Evolutionary conservation across 2,113 vertebrate species (phyloP), one percentile per base, ranked within the genome.

Genomic region (Neofelis nebulosa): DNA sequence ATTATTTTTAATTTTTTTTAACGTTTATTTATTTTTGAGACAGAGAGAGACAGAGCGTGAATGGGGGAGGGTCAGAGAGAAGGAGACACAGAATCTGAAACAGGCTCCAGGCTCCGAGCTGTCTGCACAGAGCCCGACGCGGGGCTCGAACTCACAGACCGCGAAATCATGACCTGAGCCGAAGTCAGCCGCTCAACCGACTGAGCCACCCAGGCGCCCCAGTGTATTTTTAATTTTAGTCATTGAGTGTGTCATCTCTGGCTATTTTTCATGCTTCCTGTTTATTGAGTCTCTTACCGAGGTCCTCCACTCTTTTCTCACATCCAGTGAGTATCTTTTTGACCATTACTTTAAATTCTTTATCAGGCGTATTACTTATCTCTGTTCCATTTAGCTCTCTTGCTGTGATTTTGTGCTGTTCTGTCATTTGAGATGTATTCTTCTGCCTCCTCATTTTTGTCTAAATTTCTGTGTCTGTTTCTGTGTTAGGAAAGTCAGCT

Each of bases 161-260:
- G 1, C 7, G 45, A 45, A 8, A 45, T 45, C 45, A 45, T 9
- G 45, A 45, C 45, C 45, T 45, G 45, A 45, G 45, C 45, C 45
- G 0, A 9, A 45, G 45, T 45, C 8, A 0, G 45, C 7, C 1
- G 8, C 45, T 45, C 1, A 45, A 45, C 45, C 45, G 8, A 45
- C 45, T 45, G 45, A 45, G 45, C 7, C 45, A 73, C 21, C n/a
- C 19, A 73, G 71, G 36, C 1, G 11, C 36, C 21, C 21, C 71
- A 41, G 71, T 41, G 36, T 73, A 25, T 31, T 31, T 48, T 48
- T 18, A 78, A 48, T 78, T 78, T 78, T 48, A 48, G 41, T 48
- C 41, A 48, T 29, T 48, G 74, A 18, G 15, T 78, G 31, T 78
- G 74, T 48, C 14, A 31, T 78, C 74, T 78, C 41, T 48, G 27